Conservation (phyloP, 2,888 invertebrate species). For the Conops quadrifasciatus region DNA sequence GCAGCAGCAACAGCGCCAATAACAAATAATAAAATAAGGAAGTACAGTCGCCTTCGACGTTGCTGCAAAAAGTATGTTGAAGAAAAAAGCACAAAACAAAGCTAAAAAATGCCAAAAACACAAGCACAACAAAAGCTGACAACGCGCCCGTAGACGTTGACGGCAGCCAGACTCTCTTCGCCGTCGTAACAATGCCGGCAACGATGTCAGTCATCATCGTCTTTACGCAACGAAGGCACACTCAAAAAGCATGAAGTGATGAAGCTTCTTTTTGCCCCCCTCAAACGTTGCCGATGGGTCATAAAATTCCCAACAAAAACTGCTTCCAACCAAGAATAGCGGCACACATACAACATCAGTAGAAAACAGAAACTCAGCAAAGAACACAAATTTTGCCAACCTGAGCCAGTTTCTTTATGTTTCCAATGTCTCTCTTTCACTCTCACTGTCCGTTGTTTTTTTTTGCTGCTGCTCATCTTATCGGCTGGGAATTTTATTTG, state of each 20-base stretch:
- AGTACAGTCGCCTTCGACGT: conserved; percentile 29
- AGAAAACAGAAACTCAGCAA: too few relatives aligned
- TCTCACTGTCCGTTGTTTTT: not conserved
- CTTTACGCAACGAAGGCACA: too few relatives aligned
- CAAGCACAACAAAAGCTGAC: conserved; percentile 12
- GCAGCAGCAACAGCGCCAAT: not conserved
- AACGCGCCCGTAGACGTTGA: not conserved
- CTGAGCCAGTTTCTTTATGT: not conserved
- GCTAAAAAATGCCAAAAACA: not conserved
- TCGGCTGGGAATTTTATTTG: not conserved
- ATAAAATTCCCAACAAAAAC: too few relatives aligned
- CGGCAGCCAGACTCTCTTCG: not conserved
- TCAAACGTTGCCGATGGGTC: too few relatives aligned
- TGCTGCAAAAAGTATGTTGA: not conserved
- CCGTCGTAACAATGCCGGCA: not conserved
- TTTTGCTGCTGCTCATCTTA: not conserved
- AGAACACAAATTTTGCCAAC: not conserved
- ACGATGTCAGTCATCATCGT: not conserved
- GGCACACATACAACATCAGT: too few relatives aligned
- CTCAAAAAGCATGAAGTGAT: too few relatives aligned
- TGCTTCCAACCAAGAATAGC: too few relatives aligned
- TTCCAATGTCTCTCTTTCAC: not conserved
- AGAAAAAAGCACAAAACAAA: not conserved
- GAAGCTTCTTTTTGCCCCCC: too few relatives aligned
- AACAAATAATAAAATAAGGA: conserved; percentile 17